Evolutionary conservation across 2,113 vertebrate genomes (phyloP).

Genomic region (Patagioenas fasciata): DNA sequence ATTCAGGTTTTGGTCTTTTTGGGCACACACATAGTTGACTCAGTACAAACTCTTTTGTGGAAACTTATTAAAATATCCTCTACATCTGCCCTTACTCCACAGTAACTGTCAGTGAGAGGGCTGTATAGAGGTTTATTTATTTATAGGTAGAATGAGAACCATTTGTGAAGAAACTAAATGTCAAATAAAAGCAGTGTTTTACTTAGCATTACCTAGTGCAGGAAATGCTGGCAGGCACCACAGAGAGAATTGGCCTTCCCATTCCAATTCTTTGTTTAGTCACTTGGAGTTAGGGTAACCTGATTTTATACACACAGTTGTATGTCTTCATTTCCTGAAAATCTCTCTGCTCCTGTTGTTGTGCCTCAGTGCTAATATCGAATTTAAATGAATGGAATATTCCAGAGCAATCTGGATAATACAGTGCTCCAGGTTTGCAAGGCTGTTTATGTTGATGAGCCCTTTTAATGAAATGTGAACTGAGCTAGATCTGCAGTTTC

Average conservation of each 20-base stretch:
- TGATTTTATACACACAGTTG: conserved; percentile 14
- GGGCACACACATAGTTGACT: not conserved
- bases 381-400: not conserved
- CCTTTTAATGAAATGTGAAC: not conserved
- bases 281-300: conserved; percentile 11
- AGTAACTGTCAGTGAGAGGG: not conserved
- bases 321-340: conserved; percentile 28
- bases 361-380: not conserved
- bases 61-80: not conserved
- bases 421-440: not conserved
- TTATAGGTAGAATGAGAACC: not conserved
- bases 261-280: conserved; percentile 10
- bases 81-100: not conserved
- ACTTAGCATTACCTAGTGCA: not conserved
- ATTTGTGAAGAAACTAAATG: not conserved
- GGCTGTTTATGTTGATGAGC: not conserved
- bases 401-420: not conserved
- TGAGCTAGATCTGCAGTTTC: not conserved
- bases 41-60: not conserved
- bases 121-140: not conserved
- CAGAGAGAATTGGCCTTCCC: not conserved
- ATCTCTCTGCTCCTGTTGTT: not conserved
- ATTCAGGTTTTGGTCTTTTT: not conserved
- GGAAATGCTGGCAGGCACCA: not conserved
- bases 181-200: not conserved